Evolutionary conservation across 2,113 vertebrate species (phyloP).

Genomic region (Neodon shergylaensis): DNA sequence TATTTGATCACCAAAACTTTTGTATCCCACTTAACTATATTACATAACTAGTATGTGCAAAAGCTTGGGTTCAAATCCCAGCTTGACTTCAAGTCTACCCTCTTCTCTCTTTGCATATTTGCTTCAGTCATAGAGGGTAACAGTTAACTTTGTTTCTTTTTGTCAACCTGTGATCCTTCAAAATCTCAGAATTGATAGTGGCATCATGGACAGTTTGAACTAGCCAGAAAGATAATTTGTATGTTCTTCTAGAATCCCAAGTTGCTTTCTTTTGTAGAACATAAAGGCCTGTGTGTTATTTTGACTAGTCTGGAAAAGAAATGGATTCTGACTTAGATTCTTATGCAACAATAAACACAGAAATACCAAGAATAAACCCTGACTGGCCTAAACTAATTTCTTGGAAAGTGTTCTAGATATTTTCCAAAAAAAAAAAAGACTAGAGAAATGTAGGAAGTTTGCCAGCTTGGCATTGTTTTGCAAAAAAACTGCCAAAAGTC

Average conservation of each 20-base stretch:
- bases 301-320: constrained; percentile 33
- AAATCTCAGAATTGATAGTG: background rate
- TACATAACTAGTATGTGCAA: background rate
- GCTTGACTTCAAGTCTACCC: background rate
- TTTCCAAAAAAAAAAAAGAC: constrained; percentile 74
- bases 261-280: background rate
- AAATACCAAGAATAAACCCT: constrained; percentile 71
- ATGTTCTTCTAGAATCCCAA: background rate
- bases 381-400: constrained; percentile 72
- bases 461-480: constrained; percentile 76
- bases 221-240: background rate
- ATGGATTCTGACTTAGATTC: constrained; percentile 27
- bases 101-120: background rate
- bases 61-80: background rate
- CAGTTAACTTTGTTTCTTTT: background rate
- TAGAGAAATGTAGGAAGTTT: constrained; percentile 71
- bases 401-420: constrained; percentile 81
- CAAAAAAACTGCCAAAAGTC: constrained; percentile 73
- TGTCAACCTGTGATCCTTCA: background rate
- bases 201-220: background rate
- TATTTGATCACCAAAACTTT: background rate
- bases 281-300: background rate
- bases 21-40: background rate
- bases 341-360: constrained; percentile 56
- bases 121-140: background rate